Evolutionary conservation across 2,888 invertebrate species (phyloP).

Genomic region (Hecatera dysodea): DNA sequence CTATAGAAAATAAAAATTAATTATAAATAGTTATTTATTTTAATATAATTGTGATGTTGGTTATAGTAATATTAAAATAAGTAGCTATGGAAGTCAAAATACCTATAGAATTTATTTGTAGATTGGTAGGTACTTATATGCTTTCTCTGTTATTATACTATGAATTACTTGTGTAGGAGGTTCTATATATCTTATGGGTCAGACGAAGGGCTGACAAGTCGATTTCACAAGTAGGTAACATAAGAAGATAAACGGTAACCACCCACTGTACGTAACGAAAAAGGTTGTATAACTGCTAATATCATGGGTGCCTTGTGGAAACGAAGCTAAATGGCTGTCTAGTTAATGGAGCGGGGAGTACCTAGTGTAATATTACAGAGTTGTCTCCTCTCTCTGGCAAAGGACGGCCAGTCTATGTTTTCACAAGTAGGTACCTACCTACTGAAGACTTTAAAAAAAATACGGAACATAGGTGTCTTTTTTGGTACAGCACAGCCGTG

Average conservation of each 20-base stretch:
- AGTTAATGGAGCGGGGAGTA: background rate
- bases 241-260: background rate
- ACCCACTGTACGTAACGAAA: background rate
- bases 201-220: background rate
- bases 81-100: slow-evolving; percentile 15
- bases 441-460: too few species aligned
- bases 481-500: background rate
- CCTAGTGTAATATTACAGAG: background rate
- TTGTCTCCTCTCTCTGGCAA: background rate
- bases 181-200: background rate
- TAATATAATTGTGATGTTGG: slow-evolving; percentile 15
- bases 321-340: background rate
- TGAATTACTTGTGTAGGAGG: background rate
- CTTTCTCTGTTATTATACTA: slow-evolving; percentile 43
- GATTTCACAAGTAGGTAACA: background rate
- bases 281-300: background rate
- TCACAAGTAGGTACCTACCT: too few species aligned
- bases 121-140: slow-evolving; percentile 8
- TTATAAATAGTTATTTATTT: slow-evolving; percentile 26
- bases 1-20: slow-evolving; percentile 2
- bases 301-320: background rate
- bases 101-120: slow-evolving; percentile 8
- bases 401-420: background rate
- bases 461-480: background rate
- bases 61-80: slow-evolving; percentile 30